Evolutionary conservation across 2,113 vertebrate species (phyloP).

Genomic region (Xyrauchen texanus): DNA sequence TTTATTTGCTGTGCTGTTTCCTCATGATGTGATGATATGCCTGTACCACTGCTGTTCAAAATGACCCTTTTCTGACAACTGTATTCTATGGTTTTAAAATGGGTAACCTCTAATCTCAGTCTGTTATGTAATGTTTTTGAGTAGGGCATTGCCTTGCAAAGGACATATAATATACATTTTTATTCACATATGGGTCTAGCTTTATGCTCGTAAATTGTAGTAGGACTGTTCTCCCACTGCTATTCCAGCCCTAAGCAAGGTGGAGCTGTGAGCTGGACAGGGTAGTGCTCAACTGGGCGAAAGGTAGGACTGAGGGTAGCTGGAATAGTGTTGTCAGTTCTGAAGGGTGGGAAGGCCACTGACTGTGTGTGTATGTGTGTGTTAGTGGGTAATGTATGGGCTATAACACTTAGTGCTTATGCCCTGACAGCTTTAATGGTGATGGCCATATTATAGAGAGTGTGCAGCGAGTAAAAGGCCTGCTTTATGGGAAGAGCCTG

Average conservation of each 20-base stretch:
- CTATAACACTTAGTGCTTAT: slow-evolving; percentile 74
- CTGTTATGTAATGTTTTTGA: slow-evolving; percentile 35
- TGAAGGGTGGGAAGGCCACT: not conserved
- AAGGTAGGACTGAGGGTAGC: not conserved
- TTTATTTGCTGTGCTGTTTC: slow-evolving; percentile 12
- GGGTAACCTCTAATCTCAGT: slow-evolving; percentile 34
- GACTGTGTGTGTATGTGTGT: not conserved
- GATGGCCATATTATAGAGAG: slow-evolving; percentile 82
- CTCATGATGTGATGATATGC: not conserved
- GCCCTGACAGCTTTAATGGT: slow-evolving; percentile 80
- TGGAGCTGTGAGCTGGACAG: slow-evolving; percentile 4
- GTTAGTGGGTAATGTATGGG: slow-evolving; percentile 65
- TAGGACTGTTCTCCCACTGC: slow-evolving; percentile 11
- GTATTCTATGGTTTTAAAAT: slow-evolving; percentile 48
- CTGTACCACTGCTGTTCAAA: not conserved
- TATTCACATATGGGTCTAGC: slow-evolving; percentile 20
- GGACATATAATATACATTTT: slow-evolving; percentile 38
- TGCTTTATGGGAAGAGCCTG: slow-evolving; percentile 54
- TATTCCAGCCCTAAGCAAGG: slow-evolving; percentile 27
- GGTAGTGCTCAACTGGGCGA: not conserved
- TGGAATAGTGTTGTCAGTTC: slow-evolving; percentile 18
- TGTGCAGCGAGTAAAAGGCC: slow-evolving; percentile 53
- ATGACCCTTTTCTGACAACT: slow-evolving; percentile 43
- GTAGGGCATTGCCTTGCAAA: slow-evolving; percentile 29
- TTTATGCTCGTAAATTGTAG: slow-evolving; percentile 52